phyloP scores from a whole-genome alignment of 2,113 vertebrate genomes.

The Echinops telfairi region DNA sequence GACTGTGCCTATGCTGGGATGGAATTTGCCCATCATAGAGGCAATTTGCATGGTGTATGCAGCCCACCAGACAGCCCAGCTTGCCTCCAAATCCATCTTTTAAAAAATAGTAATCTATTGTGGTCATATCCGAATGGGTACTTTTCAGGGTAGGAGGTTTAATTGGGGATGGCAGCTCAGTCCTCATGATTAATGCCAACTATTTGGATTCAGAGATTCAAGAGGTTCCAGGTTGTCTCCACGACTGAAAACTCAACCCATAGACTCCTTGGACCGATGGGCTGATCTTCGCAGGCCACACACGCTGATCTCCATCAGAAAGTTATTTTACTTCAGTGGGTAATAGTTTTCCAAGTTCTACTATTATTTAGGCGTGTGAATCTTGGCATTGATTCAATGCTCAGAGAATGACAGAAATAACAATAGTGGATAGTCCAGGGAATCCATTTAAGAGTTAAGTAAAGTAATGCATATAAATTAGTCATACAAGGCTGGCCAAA shows the following conservation, averaged over 20 bases:
- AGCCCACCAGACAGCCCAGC: neutral
- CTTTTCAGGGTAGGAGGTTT: slow-evolving; percentile 40
- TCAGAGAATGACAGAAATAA: slow-evolving; percentile 13
- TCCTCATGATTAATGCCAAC: neutral
- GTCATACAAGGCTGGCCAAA: neutral
- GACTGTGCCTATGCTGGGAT: neutral
- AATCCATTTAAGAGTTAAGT: slow-evolving; percentile 32
- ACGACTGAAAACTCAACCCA: neutral
- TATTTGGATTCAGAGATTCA: slow-evolving; percentile 3
- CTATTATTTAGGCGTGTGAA: slow-evolving; percentile 4
- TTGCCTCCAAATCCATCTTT: neutral
- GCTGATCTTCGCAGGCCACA: neutral
- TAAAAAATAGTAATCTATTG: neutral
- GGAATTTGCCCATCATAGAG: neutral
- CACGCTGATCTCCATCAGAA: neutral
- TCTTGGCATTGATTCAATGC: neutral
- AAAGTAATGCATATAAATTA: neutral
- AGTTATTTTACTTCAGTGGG: neutral
- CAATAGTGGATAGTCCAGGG: slow-evolving; percentile 14
- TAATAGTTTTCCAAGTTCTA: slow-evolving; percentile 2
- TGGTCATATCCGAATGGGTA: neutral
- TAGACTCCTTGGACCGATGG: neutral
- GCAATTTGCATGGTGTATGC: slow-evolving; percentile 22
- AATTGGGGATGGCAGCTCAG: neutral
- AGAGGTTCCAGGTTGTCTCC: neutral